phyloP scores from a whole-genome alignment of 30 jellyfish, hydroid and myxozoan genomes.

The Chrysaora quinquecirrha region DNA sequence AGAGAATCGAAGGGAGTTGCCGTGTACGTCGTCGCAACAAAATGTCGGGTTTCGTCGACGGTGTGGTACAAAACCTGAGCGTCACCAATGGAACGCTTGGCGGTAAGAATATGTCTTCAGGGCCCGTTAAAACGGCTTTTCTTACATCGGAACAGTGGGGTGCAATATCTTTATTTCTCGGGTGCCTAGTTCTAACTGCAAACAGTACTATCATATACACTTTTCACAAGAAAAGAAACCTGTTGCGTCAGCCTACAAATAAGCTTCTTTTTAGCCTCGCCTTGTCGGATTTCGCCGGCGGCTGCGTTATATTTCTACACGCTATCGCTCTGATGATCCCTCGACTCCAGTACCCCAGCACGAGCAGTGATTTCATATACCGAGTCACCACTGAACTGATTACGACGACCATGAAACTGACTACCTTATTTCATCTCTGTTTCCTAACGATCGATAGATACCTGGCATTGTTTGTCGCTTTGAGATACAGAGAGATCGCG shows the following conservation, averaged over 20 bases:
- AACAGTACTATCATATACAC: not conserved
- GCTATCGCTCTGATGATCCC: not conserved
- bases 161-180: not conserved
- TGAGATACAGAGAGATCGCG: not conserved
- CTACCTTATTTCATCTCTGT: not conserved
- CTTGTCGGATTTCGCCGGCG: not conserved
- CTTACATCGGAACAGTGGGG: not conserved
- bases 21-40: too few relatives aligned
- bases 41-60: too few relatives aligned
- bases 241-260: not conserved
- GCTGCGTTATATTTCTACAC: not conserved
- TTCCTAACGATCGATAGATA: not conserved
- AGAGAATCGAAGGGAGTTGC: too few relatives aligned
- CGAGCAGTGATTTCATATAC: not conserved
- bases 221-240: not conserved
- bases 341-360: not conserved
- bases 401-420: not conserved
- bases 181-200: not conserved
- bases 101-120: too few relatives aligned
- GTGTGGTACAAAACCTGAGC: too few relatives aligned
- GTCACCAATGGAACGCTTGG: too few relatives aligned
- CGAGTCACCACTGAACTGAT: not conserved
- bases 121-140: too few relatives aligned
- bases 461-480: not conserved
- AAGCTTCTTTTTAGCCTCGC: not conserved